Base-by-base conservation (phyloP, 2,113 vertebrate genomes). In the Scopus umbretta region DNA sequence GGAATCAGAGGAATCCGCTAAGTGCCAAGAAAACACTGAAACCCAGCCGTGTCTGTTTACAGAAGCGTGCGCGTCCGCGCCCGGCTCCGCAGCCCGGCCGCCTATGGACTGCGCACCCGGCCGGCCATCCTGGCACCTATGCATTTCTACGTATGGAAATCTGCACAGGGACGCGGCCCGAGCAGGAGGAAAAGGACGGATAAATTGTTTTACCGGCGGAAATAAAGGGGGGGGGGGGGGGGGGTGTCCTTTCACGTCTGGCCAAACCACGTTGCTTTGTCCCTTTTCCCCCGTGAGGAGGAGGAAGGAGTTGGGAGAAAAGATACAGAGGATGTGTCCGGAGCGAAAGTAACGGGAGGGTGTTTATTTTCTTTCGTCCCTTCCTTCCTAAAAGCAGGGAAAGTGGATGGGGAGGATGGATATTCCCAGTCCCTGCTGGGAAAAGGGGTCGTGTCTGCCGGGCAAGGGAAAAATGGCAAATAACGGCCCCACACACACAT, bases 121-220 rank as follows among this genome's bases (percentile, higher is more conserved):
- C n/a, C n/a, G n/a, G n/a, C n/a, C n/a, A n/a, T n/a, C n/a, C n/a
- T n/a, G n/a, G n/a, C 34, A 13, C 55, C 2, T 34, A 45, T 16
- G 19, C 45, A 45, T n/a, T n/a, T n/a, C n/a, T n/a, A n/a, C n/a
- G n/a, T n/a, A n/a, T n/a, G n/a, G n/a, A n/a, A n/a, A n/a, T n/a
- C n/a, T 1, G 29, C 15, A 0, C 40, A 11, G 2, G 23, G 22
- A 2, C 19, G 5, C 25, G 36, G 49, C 27, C 18, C 50, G 14
- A 16, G 21, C 4, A 6, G 45, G 50, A 26, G 22, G 43, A 62
- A 58, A 78, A 78, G 2, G 18, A 7, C 0, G 21, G 52, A 56
- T 50, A 56, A 67, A 58, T 66, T 7, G 11, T n/a, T n/a, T 6
- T 8, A 7, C 4, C 47, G 17, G 42, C 0, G 25, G 45, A 17